Base-by-base conservation (phyloP, 2,113 vertebrate species). In the Zosterops hypoxanthus region DNA sequence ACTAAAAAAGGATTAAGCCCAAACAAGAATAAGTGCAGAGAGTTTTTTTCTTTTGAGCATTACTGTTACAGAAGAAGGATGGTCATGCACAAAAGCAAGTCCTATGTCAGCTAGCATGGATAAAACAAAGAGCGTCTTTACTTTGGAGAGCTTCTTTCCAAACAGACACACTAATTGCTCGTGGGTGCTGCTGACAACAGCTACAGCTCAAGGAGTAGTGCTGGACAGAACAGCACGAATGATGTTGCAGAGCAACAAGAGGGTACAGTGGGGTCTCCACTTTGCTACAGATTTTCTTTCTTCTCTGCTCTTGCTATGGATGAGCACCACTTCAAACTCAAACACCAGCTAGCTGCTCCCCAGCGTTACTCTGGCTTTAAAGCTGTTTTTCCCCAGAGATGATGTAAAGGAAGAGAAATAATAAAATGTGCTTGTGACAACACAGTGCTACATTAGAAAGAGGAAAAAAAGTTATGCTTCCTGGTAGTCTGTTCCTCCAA, bases 81-180 rank as follows among this genome's bases (percentile, higher is more conserved):
- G 4, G 22, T 28, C 34, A 33, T 29, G 22, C 26, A 53, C 21
- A 83, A 80, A 85, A 68, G 0, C 8, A 57, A 53, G 14, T 31
- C 1, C 0, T 34, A 0, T 49, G 12, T 44, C 68, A 39, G 8
- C 9, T 60, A 18, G 22, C 9, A n/a, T 33, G 15, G 25, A 20
- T 55, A 36, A 90, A 84, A 70, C 6, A 82, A 53, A 15, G 8
- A 49, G 22, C 4, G 7, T n/a, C 15, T 81, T 57, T 78, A 31
- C 20, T 66, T 55, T 66, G 42, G 47, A 70, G 47, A 26, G 2
- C 33, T 68, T 75, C 33, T 87, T 78, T 71, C 73, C 28, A n/a
- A 22, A 7, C 18, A 57, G 9, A n/a, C 14, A 2, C 5, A 3
- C 44, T 65, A 28, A 56, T 34, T 87, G 36, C 7, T 57, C 10